phyloP scores from a whole-genome alignment of 2,113 vertebrate species.

The Amphilophus citrinellus region DNA sequence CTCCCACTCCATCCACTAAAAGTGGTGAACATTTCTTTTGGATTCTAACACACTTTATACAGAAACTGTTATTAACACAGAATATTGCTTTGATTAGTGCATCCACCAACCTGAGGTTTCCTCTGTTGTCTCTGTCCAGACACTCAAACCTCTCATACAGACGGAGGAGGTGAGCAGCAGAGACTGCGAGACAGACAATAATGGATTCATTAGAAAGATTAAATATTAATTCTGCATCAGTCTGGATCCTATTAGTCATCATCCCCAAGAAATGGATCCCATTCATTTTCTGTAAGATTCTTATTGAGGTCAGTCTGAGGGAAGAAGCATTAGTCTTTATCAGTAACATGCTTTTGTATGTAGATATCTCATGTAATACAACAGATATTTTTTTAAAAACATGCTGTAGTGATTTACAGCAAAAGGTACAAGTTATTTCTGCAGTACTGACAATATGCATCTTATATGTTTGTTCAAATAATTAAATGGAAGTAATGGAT shows the following conservation, averaged over 20 bases:
- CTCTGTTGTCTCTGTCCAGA: conserved; percentile 81
- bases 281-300: not conserved
- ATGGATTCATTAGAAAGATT: not conserved
- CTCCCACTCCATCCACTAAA: too few relatives aligned
- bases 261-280: not conserved
- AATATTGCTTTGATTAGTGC: not conserved
- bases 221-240: not conserved
- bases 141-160: conserved; percentile 80
- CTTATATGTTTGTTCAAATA: rapidly evolving
- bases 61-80: not conserved
- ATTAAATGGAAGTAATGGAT: not conserved
- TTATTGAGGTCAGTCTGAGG: not conserved
- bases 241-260: not conserved
- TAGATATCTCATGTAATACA: rapidly evolving
- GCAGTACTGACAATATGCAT: not conserved
- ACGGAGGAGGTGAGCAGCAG: conserved; percentile 76
- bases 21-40: not conserved
- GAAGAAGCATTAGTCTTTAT: not conserved
- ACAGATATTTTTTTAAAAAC: not conserved
- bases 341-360: not conserved
- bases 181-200: conserved; percentile 66
- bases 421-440: too few relatives aligned
- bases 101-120: conserved; percentile 77
- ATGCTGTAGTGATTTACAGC: too few relatives aligned
- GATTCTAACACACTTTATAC: too few relatives aligned